These are phyloP conservation scores for Venustaconcha ellipsiformis DNA, from an alignment of 1,140 invertebrate species.

Conservation along the genomic window DNA sequence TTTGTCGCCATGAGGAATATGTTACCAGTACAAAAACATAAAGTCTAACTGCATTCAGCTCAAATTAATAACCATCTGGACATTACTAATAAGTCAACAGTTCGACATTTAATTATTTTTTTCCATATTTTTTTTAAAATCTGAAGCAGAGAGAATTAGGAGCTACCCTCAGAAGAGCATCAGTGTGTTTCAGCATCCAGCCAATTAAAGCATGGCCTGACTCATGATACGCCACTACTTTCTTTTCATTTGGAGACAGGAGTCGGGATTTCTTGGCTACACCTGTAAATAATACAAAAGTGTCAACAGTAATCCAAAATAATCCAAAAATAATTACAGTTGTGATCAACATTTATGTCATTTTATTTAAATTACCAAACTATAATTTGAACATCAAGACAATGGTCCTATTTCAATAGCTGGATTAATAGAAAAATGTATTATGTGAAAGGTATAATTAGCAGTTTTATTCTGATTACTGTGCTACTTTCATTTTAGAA, in stretches of 20 bases:
- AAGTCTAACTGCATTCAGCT: too few relatives aligned
- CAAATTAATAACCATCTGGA: too few relatives aligned
- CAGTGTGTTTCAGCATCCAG: slow-evolving; percentile 94
- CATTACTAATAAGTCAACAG: too few relatives aligned
- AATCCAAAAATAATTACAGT: not conserved
- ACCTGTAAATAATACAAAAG: slow-evolving; percentile 38
- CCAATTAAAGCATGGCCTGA: slow-evolving; percentile 95
- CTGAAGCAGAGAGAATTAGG: not conserved
- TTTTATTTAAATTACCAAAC: not conserved
- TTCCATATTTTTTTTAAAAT: not conserved
- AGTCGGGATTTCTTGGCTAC: slow-evolving; percentile 97
- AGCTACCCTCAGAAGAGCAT: slow-evolving; percentile 94
- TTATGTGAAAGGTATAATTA: not conserved
- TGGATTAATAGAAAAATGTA: not conserved
- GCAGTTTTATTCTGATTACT: too few relatives aligned
- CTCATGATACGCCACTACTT: slow-evolving; percentile 94
- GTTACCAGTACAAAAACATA: too few relatives aligned
- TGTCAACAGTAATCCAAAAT: not conserved
- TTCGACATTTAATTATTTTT: too few relatives aligned
- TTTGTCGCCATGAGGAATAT: too few relatives aligned
- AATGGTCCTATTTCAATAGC: not conserved
- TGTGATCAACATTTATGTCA: not conserved
- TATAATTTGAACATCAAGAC: not conserved
- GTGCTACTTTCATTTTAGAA: too few relatives aligned
- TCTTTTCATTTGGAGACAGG: slow-evolving; percentile 71